These are phyloP conservation scores for Patagioenas fasciata DNA, from an alignment of 2,113 vertebrate genomes.

Conservation along the genomic window DNA sequence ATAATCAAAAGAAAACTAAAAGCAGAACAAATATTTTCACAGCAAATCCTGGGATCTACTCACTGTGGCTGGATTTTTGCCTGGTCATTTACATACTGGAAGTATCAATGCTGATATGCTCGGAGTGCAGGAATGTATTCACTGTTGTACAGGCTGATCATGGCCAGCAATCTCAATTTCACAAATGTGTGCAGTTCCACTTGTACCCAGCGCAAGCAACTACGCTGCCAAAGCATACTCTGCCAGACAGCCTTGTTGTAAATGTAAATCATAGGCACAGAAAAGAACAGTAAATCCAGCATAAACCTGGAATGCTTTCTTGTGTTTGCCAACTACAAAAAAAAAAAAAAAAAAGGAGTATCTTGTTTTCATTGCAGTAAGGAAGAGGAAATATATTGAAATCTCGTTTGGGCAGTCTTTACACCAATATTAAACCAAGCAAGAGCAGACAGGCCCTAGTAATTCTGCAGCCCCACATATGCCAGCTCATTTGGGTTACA, in stretches of 20 bases:
- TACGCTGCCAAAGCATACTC: background rate
- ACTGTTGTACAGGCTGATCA: background rate
- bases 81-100: background rate
- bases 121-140: background rate
- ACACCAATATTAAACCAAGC: background rate
- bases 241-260: background rate
- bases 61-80: background rate
- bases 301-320: constrained; percentile 13
- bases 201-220: background rate
- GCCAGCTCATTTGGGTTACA: background rate
- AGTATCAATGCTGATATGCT: background rate
- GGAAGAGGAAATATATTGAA: background rate
- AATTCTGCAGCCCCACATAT: background rate
- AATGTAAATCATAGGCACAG: background rate
- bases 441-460: background rate
- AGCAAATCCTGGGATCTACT: background rate
- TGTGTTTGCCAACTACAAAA: background rate
- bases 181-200: background rate
- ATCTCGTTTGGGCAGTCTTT: background rate
- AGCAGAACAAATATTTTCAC: background rate
- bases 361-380: background rate
- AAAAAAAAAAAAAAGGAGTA: background rate
- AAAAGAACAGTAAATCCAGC: constrained; percentile 39
- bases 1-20: background rate
- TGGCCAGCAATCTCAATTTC: background rate